Evolutionary conservation across 2,113 vertebrate genomes (phyloP).

Genomic region (Passer domesticus): DNA sequence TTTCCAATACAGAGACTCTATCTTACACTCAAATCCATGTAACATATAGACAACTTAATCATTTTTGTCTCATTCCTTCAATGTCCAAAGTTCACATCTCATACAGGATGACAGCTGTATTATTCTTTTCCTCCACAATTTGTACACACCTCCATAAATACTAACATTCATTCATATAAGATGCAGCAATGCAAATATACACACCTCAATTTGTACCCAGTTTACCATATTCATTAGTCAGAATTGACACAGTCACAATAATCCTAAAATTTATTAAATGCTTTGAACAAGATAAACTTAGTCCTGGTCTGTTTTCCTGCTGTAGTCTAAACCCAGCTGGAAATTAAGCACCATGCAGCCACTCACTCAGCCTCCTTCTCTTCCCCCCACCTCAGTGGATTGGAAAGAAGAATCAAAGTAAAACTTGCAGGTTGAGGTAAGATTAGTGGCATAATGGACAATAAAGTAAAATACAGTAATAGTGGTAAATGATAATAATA

Average conservation of each 20-base stretch:
- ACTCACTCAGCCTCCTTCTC: background rate
- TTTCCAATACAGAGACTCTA: background rate
- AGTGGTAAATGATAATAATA: background rate
- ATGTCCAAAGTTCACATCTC: background rate
- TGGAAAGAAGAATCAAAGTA: background rate
- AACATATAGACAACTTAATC: background rate
- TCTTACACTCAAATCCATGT: background rate
- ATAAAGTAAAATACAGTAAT: background rate
- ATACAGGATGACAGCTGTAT: background rate
- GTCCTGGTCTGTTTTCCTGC: background rate
- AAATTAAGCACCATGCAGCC: background rate
- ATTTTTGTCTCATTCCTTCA: background rate
- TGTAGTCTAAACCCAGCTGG: rapidly evolving
- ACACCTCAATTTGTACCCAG: background rate
- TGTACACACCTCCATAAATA: background rate
- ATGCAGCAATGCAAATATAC: background rate
- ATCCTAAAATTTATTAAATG: background rate
- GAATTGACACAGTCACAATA: background rate
- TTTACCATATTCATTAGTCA: background rate
- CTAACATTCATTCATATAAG: background rate
- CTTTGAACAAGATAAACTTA: background rate
- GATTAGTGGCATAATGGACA: background rate
- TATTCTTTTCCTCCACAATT: background rate
- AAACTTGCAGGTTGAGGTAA: background rate
- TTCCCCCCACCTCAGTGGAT: background rate